Evolutionary conservation across 2,888 invertebrate genomes (phyloP), one percentile per base, ranked within the genome.

Genomic region (Catocala fraxini): DNA sequence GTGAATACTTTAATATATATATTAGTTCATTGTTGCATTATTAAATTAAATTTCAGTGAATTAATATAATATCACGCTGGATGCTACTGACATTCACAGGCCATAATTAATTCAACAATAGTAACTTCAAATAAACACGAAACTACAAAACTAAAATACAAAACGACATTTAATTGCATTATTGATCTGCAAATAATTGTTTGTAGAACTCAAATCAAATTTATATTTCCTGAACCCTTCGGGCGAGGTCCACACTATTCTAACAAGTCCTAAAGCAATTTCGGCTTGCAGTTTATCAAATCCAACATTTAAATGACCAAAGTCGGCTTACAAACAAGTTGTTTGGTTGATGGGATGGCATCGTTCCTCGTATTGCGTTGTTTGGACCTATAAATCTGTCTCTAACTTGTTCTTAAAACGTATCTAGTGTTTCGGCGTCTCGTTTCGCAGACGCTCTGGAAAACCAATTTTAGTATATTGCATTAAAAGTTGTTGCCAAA

Each of bases 381-480:
- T 83, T 87, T 80, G 81, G 78, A 84, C 86, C 91, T 85, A 93
- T 93, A 93, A 93, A 93, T 93, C 91, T 92, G 90, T 90, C 90
- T 83, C 85, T 88, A 92, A 93, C 86, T 92, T 91, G 83, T 89
- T 88, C 89, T 89, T 90, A 90, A 91, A 89, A 83, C 84, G 86
- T 86, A 85, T 89, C 89, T 84, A 88, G 88, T 91, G 90, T 91
- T 90, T 86, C 86, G 81, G 79, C 76, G 83, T 82, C 82, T 81
- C 84, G 81, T 83, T 75, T 80, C 77, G 73, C 84, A 86, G 86
- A 84, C 87, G 86, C 85, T 84, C 86, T 87, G 83, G 87, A 89
- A 91, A 92, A 91, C 89, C 92, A 91, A 92, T 93, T 90, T 90
- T 87, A 88, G 86, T 91, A 86, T 87, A 89, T 89, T 88, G 88